These are phyloP conservation scores for Ceratitis capitata DNA, from an alignment of 1,140 invertebrate species.

Conservation along the genomic window DNA sequence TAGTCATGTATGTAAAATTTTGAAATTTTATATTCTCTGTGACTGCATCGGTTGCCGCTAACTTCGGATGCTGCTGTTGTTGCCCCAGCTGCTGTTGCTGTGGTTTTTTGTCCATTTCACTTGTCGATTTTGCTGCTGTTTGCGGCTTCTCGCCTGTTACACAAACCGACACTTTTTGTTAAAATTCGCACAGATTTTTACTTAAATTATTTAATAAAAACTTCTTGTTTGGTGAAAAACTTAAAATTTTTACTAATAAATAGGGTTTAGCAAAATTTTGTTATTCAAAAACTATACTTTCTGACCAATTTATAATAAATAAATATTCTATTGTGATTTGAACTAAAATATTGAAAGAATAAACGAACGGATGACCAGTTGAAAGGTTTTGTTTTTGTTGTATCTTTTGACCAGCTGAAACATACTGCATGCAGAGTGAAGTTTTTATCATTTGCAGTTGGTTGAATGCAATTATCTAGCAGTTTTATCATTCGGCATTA, in stretches of 20 bases:
- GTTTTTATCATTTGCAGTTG: too few relatives aligned
- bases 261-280: not conserved
- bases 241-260: conserved; percentile 35
- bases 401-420: too few relatives aligned
- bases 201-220: conserved; percentile 40
- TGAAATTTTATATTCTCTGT: conserved; percentile 22
- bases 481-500: too few relatives aligned
- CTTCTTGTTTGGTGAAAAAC: not conserved
- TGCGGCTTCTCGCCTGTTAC: conserved; percentile 27
- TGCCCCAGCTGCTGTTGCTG: not conserved
- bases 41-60: not conserved
- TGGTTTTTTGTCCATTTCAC: not conserved
- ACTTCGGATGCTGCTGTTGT: conserved; percentile 19
- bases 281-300: not conserved
- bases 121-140: conserved; percentile 2
- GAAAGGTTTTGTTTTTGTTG: too few relatives aligned
- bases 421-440: too few relatives aligned
- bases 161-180: conserved; percentile 27
- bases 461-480: too few relatives aligned
- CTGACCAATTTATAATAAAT: too few relatives aligned
- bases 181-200: conserved; percentile 37
- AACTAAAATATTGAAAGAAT: too few relatives aligned
- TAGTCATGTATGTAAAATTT: not conserved
- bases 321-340: too few relatives aligned
- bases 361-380: too few relatives aligned